Evolutionary conservation across 1,140 invertebrate species (phyloP).

Genomic region (Alviniconcha marisindica): DNA sequence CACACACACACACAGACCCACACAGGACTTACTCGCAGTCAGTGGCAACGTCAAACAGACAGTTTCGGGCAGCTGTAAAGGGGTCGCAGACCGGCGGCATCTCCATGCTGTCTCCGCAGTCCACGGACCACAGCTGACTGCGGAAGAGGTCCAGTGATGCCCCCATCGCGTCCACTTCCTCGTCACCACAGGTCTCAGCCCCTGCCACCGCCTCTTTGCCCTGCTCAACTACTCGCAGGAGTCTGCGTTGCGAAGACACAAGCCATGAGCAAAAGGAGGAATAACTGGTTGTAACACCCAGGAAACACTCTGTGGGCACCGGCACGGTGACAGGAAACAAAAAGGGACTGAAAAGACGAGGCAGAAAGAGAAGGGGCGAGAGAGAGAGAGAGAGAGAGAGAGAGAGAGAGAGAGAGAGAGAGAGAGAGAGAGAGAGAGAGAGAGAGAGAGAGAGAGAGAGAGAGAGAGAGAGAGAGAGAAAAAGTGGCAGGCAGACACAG

Average conservation of each 20-base stretch:
- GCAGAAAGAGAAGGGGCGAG: too few relatives aligned
- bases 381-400: too few relatives aligned
- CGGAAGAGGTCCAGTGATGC: neutral
- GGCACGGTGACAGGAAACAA: too few relatives aligned
- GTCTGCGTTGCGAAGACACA: neutral
- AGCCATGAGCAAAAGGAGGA: too few relatives aligned
- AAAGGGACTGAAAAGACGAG: too few relatives aligned
- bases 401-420: too few relatives aligned
- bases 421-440: too few relatives aligned
- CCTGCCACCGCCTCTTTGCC: neutral
- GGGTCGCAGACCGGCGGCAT: neutral
- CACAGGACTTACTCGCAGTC: neutral
- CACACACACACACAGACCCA: neutral
- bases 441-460: too few relatives aligned
- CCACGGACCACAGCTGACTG: conserved; percentile 28
- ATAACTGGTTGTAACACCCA: too few relatives aligned
- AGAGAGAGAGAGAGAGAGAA: too few relatives aligned
- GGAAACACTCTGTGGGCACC: too few relatives aligned
- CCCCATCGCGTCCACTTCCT: neutral
- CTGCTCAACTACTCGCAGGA: neutral
- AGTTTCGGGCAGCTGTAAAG: neutral
- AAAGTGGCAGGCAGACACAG: too few relatives aligned
- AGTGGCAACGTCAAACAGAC: neutral
- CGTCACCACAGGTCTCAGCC: neutral
- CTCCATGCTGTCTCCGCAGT: neutral